phyloP scores from a whole-genome alignment of 2,888 invertebrate species.

The Cantharis flavilabris region DNA sequence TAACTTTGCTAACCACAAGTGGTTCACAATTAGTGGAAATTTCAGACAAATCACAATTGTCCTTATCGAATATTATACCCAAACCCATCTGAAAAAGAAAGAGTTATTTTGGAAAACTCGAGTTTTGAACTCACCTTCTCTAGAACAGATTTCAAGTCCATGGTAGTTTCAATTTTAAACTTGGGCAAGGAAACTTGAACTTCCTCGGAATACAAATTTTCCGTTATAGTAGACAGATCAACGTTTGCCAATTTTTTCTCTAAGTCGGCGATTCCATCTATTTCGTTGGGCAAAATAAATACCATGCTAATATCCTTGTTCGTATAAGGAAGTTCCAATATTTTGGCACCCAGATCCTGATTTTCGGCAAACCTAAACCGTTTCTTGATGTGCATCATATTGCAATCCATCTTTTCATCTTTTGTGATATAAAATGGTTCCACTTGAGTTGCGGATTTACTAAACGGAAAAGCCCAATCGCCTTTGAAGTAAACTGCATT shows the following conservation, averaged over 20 bases:
- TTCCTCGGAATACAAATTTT: slow-evolving; percentile 58
- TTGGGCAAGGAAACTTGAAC: slow-evolving; percentile 75
- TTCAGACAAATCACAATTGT: not conserved
- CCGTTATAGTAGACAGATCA: slow-evolving; percentile 59
- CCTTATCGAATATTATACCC: not conserved
- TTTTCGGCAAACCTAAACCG: slow-evolving; percentile 60
- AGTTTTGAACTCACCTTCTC: slow-evolving; percentile 60
- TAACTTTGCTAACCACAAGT: slow-evolving; percentile 69
- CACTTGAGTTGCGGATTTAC: slow-evolving; percentile 60
- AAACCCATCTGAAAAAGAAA: not conserved
- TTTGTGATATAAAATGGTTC: slow-evolving; percentile 67
- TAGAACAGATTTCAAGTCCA: slow-evolving; percentile 66
- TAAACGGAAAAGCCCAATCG: slow-evolving; percentile 72
- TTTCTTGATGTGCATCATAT: slow-evolving; percentile 72
- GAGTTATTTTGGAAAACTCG: not conserved
- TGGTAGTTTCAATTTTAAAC: slow-evolving; percentile 77
- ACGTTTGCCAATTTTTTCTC: slow-evolving; percentile 64
- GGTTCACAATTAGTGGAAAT: slow-evolving; percentile 6
- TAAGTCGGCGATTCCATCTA: slow-evolving; percentile 66
- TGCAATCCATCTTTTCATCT: slow-evolving; percentile 62
- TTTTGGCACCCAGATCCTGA: slow-evolving; percentile 61
- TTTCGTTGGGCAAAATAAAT: slow-evolving; percentile 71
- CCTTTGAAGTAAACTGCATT: slow-evolving; percentile 89
- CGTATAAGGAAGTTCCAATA: slow-evolving; percentile 74
- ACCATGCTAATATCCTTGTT: slow-evolving; percentile 74